These are phyloP conservation scores for Ceyx cyanopectus DNA, from an alignment of 2,113 vertebrate genomes.

Conservation along the genomic window DNA sequence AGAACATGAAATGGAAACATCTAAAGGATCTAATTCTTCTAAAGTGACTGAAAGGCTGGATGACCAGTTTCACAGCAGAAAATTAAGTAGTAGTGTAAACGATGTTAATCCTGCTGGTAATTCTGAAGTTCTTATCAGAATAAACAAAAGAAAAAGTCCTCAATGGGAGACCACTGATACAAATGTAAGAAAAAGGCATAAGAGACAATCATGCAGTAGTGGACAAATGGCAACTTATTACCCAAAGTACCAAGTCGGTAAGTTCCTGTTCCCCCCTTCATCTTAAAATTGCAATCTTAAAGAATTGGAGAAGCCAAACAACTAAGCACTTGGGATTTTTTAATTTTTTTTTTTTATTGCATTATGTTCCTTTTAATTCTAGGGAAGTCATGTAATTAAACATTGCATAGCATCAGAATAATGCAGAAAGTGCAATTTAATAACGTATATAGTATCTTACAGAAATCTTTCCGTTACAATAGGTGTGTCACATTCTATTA, in stretches of 20 bases:
- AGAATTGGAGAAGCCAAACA: neutral
- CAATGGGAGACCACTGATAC: constrained; percentile 79
- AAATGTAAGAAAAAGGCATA: constrained; percentile 83
- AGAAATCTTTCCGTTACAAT: neutral
- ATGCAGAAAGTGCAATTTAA: neutral
- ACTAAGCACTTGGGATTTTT: neutral
- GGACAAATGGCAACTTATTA: constrained; percentile 87
- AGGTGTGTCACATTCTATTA: neutral
- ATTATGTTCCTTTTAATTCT: constrained; percentile 15
- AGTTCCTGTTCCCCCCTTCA: constrained; percentile 79
- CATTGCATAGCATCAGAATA: neutral
- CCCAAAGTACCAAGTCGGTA: constrained; percentile 92
- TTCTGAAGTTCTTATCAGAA: constrained; percentile 74
- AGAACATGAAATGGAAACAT: constrained; percentile 57
- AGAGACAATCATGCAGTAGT: constrained; percentile 86
- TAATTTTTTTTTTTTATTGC: neutral
- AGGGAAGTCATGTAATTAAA: neutral
- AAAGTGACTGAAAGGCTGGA: constrained; percentile 51
- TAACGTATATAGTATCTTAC: neutral
- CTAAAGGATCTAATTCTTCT: constrained; percentile 59
- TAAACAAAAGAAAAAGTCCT: constrained; percentile 80
- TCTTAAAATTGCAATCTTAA: constrained; percentile 60
- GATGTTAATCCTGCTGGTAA: constrained; percentile 62
- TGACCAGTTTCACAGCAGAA: constrained; percentile 59
- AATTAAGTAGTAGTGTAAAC: constrained; percentile 63